A percentile compares a stretch with the other conserved stretches of the same genome.
phyloP scores from a whole-genome alignment of 1,140 invertebrate genomes.

The Pseudachorutes palmiensis region DNA sequence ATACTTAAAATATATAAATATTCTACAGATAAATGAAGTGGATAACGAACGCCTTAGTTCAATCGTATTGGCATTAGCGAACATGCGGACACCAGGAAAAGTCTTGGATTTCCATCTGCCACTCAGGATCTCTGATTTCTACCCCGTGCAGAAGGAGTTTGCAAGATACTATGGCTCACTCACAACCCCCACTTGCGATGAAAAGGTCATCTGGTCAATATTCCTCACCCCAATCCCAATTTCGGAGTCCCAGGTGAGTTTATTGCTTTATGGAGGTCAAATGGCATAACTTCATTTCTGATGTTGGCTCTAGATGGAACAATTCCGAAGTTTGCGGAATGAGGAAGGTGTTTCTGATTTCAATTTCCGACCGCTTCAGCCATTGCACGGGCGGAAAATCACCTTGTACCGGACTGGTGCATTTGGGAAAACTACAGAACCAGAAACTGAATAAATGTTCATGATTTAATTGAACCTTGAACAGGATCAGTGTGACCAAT shows the following conservation, averaged over 20 bases:
- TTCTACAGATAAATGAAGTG: background rate
- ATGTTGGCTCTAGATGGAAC: background rate
- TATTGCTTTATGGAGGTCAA: too few relatives aligned
- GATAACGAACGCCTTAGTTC: background rate
- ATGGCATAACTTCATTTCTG: background rate
- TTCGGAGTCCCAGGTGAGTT: too few relatives aligned
- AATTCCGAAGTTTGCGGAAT: background rate
- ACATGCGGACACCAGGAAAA: background rate
- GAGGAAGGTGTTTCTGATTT: background rate
- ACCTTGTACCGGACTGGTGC: background rate
- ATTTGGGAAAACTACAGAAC: background rate
- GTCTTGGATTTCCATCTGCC: background rate
- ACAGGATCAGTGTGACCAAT: too few relatives aligned
- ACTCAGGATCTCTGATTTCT: background rate
- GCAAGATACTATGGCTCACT: slow-evolving; percentile 70
- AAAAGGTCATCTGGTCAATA: slow-evolving; percentile 83
- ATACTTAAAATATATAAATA: background rate
- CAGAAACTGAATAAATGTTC: too few relatives aligned
- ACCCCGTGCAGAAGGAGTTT: background rate
- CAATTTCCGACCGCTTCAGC: background rate
- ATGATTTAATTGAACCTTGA: too few relatives aligned
- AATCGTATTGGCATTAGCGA: background rate
- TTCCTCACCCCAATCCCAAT: slow-evolving; percentile 44
- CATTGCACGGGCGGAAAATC: background rate
- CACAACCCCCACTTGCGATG: slow-evolving; percentile 82